Evolutionary conservation across 1,140 invertebrate genomes (phyloP).

Genomic region (Solenopsis fugax): DNA sequence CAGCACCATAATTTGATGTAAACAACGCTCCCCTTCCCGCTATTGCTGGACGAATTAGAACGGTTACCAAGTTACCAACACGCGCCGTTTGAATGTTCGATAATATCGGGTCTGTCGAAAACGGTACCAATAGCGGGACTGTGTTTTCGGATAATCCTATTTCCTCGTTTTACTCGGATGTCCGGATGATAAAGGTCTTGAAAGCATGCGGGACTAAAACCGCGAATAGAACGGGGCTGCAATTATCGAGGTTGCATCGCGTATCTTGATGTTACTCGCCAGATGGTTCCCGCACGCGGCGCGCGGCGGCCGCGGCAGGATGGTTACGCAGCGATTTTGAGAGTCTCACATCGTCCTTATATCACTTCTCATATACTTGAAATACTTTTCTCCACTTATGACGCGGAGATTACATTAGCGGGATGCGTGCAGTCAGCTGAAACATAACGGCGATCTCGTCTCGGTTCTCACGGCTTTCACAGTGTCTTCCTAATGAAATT

Average conservation of each 20-base stretch:
- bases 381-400: constrained; percentile 59
- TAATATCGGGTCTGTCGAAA: not conserved
- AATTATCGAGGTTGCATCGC: constrained; percentile 56
- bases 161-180: constrained; percentile 26
- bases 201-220: not conserved
- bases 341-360: constrained; percentile 44
- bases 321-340: constrained; percentile 57
- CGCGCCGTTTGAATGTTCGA: constrained; percentile 30
- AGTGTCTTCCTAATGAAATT: constrained; percentile 43
- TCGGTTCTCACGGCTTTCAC: constrained; percentile 42
- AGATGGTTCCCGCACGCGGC: constrained; percentile 54
- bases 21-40: constrained; percentile 19
- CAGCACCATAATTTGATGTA: constrained; percentile 54
- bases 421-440: constrained; percentile 25
- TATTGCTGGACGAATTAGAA: constrained; percentile 35
- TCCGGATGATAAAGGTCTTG: constrained; percentile 31
- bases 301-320: not conserved
- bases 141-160: constrained; percentile 23
- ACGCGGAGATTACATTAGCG: constrained; percentile 54
- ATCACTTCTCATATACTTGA: constrained; percentile 57
- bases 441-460: constrained; percentile 51
- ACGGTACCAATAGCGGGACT: constrained; percentile 39
- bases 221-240: constrained; percentile 30
- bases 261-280: constrained; percentile 55
- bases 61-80: constrained; percentile 34